Conservation (phyloP, 2,888 invertebrate genomes). For the Drosophila histrio region DNA sequence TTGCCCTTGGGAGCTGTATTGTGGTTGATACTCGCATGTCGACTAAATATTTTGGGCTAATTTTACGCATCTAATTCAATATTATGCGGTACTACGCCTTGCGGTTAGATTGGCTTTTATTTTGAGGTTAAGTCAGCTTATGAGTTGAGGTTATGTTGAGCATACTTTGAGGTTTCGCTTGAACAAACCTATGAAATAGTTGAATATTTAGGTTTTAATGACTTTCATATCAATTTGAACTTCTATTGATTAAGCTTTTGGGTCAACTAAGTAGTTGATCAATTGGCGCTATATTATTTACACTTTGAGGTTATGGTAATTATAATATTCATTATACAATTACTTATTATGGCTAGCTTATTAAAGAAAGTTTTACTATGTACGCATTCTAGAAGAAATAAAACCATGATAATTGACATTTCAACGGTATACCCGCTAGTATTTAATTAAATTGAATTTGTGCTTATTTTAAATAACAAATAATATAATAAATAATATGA, state of each 20-base stretch:
- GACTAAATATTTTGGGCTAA: constrained; percentile 50
- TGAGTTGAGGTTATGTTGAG: constrained; percentile 18
- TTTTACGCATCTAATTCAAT: constrained; percentile 66
- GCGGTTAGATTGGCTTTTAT: constrained; percentile 33
- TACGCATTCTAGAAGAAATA: no score
- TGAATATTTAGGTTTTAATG: background rate
- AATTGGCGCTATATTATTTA: background rate
- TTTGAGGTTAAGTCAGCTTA: constrained; percentile 11
- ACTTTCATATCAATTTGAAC: background rate
- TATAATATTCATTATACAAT: background rate
- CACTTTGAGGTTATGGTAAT: constrained; percentile 3
- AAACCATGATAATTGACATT: no score
- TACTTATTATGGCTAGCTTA: no score
- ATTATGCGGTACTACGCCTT: constrained; percentile 49
- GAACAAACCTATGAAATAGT: background rate
- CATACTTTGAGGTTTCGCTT: background rate
- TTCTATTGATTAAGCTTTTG: background rate
- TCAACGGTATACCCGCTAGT: no score
- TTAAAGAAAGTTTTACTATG: no score
- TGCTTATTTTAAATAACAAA: no score
- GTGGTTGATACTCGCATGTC: constrained; percentile 9
- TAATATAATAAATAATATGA: no score
- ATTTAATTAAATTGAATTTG: no score
- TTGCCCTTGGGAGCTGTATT: background rate
- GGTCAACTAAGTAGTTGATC: background rate